Evolutionary conservation across 2,797 vertebrate species (phyloP).

Genomic region (Onychomys leucogaster): DNA sequence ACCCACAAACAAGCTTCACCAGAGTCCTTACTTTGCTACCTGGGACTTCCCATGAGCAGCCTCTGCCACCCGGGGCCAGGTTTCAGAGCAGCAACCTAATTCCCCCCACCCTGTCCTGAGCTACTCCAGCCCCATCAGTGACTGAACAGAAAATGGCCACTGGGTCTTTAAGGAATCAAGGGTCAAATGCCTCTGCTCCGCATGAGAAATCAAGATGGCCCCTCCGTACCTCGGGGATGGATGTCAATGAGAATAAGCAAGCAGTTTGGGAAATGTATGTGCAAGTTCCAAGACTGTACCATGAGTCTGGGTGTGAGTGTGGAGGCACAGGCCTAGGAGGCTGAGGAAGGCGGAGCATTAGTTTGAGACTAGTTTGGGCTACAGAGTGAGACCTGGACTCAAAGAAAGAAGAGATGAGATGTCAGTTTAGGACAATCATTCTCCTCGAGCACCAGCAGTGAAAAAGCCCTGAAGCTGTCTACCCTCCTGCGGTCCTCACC

Average conservation of each 20-base stretch:
- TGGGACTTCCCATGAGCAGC: accelerated
- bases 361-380: no score
- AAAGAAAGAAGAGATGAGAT: not conserved
- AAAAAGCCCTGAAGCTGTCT: not conserved
- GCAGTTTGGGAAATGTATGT: not conserved
- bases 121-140: not conserved
- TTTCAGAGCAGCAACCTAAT: not conserved
- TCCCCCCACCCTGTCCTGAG: not conserved
- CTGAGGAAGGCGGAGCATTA: not conserved
- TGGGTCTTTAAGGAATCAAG: not conserved
- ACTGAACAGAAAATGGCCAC: not conserved
- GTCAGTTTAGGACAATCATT: not conserved
- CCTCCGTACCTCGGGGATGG: not conserved
- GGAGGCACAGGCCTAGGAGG: not conserved
- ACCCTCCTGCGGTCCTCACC: not conserved
- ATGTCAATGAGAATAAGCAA: not conserved
- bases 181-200: not conserved
- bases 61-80: not conserved
- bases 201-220: not conserved
- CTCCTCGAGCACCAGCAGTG: not conserved
- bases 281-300: not conserved
- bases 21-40: not conserved
- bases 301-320: not conserved
- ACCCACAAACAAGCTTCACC: not conserved
- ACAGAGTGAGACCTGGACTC: not conserved